Percentiles rank a stretch among this genome's conserved stretches.
These are phyloP conservation scores for Gopherus flavomarginatus DNA, from an alignment of 2,113 vertebrate species.

Conservation along the genomic window DNA sequence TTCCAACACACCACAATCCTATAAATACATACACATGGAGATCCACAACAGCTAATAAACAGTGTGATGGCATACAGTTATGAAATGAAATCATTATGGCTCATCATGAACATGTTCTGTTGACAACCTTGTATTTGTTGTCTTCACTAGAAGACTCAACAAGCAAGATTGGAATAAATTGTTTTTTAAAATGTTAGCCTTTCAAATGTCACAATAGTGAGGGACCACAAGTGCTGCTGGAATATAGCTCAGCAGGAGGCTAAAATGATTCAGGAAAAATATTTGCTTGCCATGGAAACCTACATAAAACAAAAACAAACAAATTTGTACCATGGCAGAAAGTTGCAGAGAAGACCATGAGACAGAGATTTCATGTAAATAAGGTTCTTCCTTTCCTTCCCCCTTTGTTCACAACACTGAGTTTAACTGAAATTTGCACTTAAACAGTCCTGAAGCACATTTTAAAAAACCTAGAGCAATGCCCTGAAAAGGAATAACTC, in stretches of 20 bases:
- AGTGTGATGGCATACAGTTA: not conserved
- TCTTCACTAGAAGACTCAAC: not conserved
- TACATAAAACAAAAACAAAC: not conserved
- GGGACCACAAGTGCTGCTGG: not conserved
- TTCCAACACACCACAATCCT: not conserved
- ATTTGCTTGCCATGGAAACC: not conserved
- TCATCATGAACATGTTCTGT: no score
- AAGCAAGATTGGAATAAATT: not conserved
- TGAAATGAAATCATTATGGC: not conserved
- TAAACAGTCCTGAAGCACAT: not conserved
- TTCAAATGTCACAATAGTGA: not conserved
- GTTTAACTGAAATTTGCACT: not conserved
- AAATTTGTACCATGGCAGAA: fast-evolving
- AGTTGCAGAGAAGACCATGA: not conserved
- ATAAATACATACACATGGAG: not conserved
- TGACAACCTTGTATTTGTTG: not conserved
- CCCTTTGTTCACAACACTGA: not conserved
- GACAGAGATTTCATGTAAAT: not conserved
- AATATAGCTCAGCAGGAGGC: not conserved
- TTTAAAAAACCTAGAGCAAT: fast-evolving
- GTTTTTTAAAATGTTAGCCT: not conserved
- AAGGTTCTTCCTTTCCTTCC: not conserved
- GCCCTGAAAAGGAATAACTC: not conserved
- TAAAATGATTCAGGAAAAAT: not conserved
- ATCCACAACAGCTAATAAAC: no score